Evolutionary conservation across 2,113 vertebrate genomes (phyloP).

Genomic region (Kobus ellipsiprymnus): DNA sequence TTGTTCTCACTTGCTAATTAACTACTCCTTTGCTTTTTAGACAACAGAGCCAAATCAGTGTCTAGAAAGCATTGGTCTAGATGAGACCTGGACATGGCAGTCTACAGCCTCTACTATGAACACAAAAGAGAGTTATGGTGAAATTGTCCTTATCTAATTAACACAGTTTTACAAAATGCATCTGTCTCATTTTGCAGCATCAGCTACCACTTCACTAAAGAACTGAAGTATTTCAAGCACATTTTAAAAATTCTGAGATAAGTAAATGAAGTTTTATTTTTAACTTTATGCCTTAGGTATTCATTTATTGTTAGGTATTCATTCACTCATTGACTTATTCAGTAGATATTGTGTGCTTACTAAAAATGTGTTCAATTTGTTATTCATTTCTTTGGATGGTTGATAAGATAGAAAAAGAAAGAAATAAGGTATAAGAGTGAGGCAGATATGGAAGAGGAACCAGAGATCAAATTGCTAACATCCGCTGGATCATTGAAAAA

Average conservation of each 20-base stretch:
- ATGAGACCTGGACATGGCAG: neutral
- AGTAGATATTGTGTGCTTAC: neutral
- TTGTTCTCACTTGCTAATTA: constrained; percentile 55
- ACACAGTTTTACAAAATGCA: constrained; percentile 23
- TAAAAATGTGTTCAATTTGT: neutral
- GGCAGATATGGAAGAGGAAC: neutral
- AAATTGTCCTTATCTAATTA: constrained; percentile 34
- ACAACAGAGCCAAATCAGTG: constrained; percentile 24
- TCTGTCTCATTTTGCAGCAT: neutral
- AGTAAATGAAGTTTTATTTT: neutral
- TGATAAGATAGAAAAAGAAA: neutral
- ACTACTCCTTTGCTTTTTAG: constrained; percentile 37
- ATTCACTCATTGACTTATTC: neutral
- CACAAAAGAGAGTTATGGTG: constrained; percentile 35
- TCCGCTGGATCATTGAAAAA: fast-evolving
- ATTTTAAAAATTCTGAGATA: neutral
- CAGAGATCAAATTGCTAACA: neutral
- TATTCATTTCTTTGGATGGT: neutral
- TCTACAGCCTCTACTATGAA: constrained; percentile 47
- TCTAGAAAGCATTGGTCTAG: constrained; percentile 43
- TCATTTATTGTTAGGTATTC: neutral
- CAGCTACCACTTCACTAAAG: neutral
- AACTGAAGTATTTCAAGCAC: neutral
- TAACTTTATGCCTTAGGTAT: neutral
- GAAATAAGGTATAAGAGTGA: neutral